A percentile compares a stretch with the other conserved stretches of the same genome.
Conservation (phyloP, 1,140 invertebrate species). For the Parapsyche elsis region DNA sequence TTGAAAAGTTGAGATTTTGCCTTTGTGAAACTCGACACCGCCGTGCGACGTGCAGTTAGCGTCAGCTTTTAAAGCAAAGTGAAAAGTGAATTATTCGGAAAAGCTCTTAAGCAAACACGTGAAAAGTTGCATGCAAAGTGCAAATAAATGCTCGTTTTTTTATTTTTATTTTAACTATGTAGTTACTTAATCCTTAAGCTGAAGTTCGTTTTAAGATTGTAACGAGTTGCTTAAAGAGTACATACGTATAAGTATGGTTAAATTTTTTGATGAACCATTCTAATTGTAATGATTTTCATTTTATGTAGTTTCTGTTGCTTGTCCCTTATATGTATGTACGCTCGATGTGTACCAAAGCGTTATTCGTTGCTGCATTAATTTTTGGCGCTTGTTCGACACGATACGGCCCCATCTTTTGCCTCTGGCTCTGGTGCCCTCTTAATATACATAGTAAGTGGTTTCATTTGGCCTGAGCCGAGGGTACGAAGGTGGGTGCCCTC, state of each 20-base stretch:
- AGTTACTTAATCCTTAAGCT: neutral
- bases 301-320: too few relatives aligned
- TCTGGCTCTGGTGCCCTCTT: conserved; percentile 21
- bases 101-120: neutral
- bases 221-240: too few relatives aligned
- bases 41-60: too few relatives aligned
- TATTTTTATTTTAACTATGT: neutral
- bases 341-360: neutral
- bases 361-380: conserved; percentile 28
- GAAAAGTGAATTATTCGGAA: neutral
- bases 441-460: conserved; percentile 31
- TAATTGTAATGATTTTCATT: too few relatives aligned
- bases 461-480: conserved; percentile 8
- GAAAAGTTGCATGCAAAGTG: conserved; percentile 10
- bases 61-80: too few relatives aligned
- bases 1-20: too few relatives aligned
- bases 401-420: neutral
- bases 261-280: too few relatives aligned
- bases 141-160: conserved; percentile 20
- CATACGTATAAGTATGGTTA: too few relatives aligned
- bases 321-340: neutral
- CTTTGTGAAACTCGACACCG: too few relatives aligned
- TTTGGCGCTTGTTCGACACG: conserved; percentile 20
- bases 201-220: too few relatives aligned
- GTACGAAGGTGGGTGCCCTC: neutral